Conservation (phyloP, 2,888 invertebrate genomes). For the Pasiphila rectangulata region DNA sequence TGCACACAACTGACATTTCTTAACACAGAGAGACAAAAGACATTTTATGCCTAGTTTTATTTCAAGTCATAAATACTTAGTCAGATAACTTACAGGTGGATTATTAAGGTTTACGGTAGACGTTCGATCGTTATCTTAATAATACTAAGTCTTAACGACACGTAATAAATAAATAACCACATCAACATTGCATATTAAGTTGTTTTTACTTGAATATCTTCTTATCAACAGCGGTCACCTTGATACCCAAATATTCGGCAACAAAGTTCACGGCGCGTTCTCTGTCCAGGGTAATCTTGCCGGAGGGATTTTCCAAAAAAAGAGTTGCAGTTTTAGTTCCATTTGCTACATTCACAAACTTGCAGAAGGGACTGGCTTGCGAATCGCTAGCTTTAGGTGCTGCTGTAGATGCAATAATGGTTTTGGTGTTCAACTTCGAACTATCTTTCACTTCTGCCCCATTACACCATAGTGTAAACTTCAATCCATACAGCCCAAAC, state of each 20-base stretch:
- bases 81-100: not conserved
- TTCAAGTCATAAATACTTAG: not conserved
- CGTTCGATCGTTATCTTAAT: slow-evolving; percentile 16
- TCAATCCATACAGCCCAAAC: slow-evolving; percentile 85
- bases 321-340: slow-evolving; percentile 78
- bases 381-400: slow-evolving; percentile 50
- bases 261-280: slow-evolving; percentile 54
- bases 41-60: not conserved
- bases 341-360: slow-evolving; percentile 83
- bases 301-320: slow-evolving; percentile 85
- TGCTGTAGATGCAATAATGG: slow-evolving; percentile 65
- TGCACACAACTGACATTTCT: not conserved
- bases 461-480: slow-evolving; percentile 77
- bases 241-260: slow-evolving; percentile 52
- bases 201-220: slow-evolving; percentile 40
- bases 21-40: not conserved
- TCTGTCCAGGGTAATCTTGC: slow-evolving; percentile 53
- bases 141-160: slow-evolving; percentile 10
- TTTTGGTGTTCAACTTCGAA: slow-evolving; percentile 66
- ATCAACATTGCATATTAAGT: slow-evolving; percentile 17
- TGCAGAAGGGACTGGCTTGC: slow-evolving; percentile 76
- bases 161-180: slow-evolving; percentile 22
- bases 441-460: slow-evolving; percentile 65
- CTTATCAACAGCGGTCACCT: slow-evolving; percentile 44
- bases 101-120: not conserved